Evolutionary conservation across 2,888 invertebrate species (phyloP).

Genomic region (Steinernema hermaphroditum): DNA sequence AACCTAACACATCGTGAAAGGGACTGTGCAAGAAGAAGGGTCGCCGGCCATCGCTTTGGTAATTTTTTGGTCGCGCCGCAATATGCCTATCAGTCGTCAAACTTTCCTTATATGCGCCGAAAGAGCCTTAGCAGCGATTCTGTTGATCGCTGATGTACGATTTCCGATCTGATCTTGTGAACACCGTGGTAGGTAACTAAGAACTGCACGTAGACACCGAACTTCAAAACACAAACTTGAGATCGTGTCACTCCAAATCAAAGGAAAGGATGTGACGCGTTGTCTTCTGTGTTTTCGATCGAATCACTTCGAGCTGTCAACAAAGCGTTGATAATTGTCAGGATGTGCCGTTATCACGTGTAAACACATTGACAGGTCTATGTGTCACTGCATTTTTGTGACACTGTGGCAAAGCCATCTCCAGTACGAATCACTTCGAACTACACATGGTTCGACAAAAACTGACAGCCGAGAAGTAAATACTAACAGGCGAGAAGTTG

Average conservation of each 20-base stretch:
- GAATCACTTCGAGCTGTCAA: background rate
- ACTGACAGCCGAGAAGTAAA: too few species aligned
- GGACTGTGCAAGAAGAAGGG: too few species aligned
- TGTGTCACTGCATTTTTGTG: too few species aligned
- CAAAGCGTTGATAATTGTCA: background rate
- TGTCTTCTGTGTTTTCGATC: background rate
- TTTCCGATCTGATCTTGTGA: conserved; percentile 18
- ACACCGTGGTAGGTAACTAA: background rate
- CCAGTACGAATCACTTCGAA: too few species aligned
- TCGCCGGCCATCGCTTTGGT: too few species aligned
- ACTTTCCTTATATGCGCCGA: background rate
- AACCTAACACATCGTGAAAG: too few species aligned
- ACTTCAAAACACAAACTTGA: conserved; percentile 9
- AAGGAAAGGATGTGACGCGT: background rate
- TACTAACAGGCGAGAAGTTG: too few species aligned
- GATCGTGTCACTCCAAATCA: too few species aligned
- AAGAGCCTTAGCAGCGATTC: background rate
- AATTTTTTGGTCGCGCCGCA: too few species aligned
- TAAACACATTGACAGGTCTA: background rate
- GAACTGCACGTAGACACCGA: conserved; percentile 2
- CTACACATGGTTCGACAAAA: too few species aligned
- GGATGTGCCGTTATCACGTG: background rate
- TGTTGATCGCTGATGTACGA: background rate
- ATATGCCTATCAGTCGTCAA: background rate
- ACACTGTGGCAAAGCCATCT: too few species aligned